phyloP scores from a whole-genome alignment of 2,113 vertebrate genomes.

The Spea bombifrons region DNA sequence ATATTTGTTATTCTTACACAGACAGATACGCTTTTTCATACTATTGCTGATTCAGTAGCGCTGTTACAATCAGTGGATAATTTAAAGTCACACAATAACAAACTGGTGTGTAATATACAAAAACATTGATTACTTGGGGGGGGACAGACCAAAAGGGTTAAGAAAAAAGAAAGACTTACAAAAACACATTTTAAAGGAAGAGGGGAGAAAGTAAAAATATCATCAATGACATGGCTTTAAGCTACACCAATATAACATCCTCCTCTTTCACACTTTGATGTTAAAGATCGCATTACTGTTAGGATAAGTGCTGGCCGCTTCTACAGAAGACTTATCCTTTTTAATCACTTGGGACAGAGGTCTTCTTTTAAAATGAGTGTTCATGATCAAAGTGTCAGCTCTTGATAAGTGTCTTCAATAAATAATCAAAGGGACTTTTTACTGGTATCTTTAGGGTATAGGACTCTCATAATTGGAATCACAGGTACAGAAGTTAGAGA shows the following conservation, averaged over 20 bases:
- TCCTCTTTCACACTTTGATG: slow-evolving; percentile 34
- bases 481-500: background rate
- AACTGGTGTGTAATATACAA: too few relatives aligned
- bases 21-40: too few relatives aligned
- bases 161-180: too few relatives aligned
- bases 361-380: slow-evolving; percentile 53
- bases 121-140: too few relatives aligned
- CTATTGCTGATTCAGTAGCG: too few relatives aligned
- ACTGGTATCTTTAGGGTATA: slow-evolving; percentile 51
- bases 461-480: slow-evolving; percentile 7
- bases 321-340: slow-evolving; percentile 42
- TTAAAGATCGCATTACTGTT: slow-evolving; percentile 33
- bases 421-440: slow-evolving; percentile 56
- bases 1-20: too few relatives aligned
- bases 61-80: too few relatives aligned
- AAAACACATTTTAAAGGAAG: too few relatives aligned
- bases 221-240: slow-evolving; percentile 8
- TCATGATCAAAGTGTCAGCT: slow-evolving; percentile 50
- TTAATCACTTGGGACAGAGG: slow-evolving; percentile 30
- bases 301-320: slow-evolving; percentile 32
- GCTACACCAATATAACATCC: slow-evolving; percentile 23
- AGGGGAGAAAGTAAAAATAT: too few relatives aligned
- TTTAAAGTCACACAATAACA: too few relatives aligned
- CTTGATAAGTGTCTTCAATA: slow-evolving; percentile 60
- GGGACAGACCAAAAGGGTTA: too few relatives aligned